Base-by-base conservation (phyloP, 2,888 invertebrate species). In the Acanthosepion pharaonis region DNA sequence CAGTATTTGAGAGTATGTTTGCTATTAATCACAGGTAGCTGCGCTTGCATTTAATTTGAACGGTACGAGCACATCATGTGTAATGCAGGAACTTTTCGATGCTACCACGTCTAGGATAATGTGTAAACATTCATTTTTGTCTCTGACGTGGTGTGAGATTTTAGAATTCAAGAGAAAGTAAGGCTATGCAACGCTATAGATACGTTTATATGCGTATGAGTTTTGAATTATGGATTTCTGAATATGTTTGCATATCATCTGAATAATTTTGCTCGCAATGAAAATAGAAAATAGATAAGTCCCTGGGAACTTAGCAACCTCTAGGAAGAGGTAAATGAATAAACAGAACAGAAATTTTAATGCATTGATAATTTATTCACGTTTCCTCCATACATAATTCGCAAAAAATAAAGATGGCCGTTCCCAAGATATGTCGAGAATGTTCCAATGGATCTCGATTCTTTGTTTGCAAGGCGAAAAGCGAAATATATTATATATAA, bases 401-500 rank as follows among this genome's bases (percentile, higher is more conserved):
- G n/a, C 15, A 33, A 78, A 78, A n/a, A 33, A 33, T 33, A 33
- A 78, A 78, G 33, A 33, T 78, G 78, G 78, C 9, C 11, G 33
- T n/a, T 78, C 78, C 78, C n/a, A 78, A 78, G 78, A 78, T 78
- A 78, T 78, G n/a, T 33, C 78, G n/a, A n/a, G 78, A 78, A 78
- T 78, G 78, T 78, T 78, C 78, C 18, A 15, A 78, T 78, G 78
- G 78, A 78, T 78, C 78, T n/a, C 5, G 5, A 11, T 18, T 9
- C 11, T 78, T 78, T n/a, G 33, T 78, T 78, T 33, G 78, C 15
- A 33, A 15, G 78, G 33, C 78, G n/a, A 15, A 78, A 78, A 78
- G 5, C n/a, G n/a, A n/a, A 59, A 23, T 42, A 42, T 42, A 42
- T 42, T 3, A 42, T 42, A 42, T 42, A 42, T 42, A 42, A 42